phyloP scores from a whole-genome alignment of 1,140 invertebrate species.

The Nasonia vitripennis region DNA sequence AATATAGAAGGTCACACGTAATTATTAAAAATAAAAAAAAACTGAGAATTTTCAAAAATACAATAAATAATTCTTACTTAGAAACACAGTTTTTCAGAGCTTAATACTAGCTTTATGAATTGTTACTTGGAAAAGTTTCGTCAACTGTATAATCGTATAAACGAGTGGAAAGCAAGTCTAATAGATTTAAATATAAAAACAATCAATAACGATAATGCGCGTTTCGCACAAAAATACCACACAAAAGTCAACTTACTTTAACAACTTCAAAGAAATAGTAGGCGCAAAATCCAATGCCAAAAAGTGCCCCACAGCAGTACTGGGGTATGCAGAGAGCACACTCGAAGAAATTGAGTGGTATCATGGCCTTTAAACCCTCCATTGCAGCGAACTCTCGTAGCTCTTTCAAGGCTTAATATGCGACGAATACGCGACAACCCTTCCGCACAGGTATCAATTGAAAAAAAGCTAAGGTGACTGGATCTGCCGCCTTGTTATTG shows the following conservation, averaged over 20 bases:
- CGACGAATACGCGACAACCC: not conserved
- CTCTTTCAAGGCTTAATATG: not conserved
- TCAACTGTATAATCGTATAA: too few relatives aligned
- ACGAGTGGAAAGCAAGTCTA: too few relatives aligned
- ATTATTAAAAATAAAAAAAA: not conserved
- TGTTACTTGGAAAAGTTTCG: too few relatives aligned
- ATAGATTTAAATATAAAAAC: too few relatives aligned
- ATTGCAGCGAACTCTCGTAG: not conserved
- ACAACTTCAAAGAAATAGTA: conserved; percentile 72
- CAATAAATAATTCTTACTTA: too few relatives aligned
- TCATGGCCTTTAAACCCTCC: conserved; percentile 36
- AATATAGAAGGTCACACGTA: not conserved
- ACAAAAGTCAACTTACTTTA: conserved; percentile 60
- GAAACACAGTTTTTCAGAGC: too few relatives aligned
- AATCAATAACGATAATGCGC: too few relatives aligned
- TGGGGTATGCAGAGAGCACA: conserved; percentile 61
- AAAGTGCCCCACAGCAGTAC: conserved; percentile 62
- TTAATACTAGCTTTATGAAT: too few relatives aligned
- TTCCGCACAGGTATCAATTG: not conserved
- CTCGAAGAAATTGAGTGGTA: conserved; percentile 58
- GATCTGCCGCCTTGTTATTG: too few relatives aligned
- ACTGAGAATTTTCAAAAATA: too few relatives aligned
- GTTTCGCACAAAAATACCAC: too few relatives aligned
- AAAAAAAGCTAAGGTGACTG: not conserved
- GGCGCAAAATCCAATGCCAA: conserved; percentile 65